phyloP scores from a whole-genome alignment of 2,797 vertebrate species.

The Galago senegalensis region DNA sequence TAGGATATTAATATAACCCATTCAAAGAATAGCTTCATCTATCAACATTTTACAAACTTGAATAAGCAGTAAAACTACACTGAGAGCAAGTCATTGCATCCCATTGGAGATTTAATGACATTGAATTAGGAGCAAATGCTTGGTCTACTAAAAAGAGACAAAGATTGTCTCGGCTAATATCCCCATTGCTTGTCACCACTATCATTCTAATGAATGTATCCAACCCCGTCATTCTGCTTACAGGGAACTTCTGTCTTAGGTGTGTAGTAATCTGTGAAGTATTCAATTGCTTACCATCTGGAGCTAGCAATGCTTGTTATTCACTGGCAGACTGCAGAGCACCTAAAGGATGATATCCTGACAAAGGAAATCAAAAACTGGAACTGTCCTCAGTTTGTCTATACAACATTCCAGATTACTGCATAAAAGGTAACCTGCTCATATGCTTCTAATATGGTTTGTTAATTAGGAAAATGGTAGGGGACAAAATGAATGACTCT shows the following conservation, averaged over 20 bases:
- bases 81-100: neutral
- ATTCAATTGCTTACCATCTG: conserved; percentile 55
- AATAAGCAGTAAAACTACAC: neutral
- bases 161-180: neutral
- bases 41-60: conserved; percentile 26
- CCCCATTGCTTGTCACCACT: neutral
- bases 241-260: neutral
- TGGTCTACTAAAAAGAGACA: neutral
- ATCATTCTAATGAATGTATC: neutral
- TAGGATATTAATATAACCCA: conserved; percentile 14
- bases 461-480: conserved; percentile 63
- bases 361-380: conserved; percentile 56
- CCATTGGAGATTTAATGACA: neutral
- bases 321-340: conserved; percentile 3
- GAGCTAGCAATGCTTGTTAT: neutral
- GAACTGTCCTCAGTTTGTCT: neutral
- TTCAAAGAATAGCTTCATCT: neutral
- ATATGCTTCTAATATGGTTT: conserved; percentile 24
- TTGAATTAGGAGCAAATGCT: neutral
- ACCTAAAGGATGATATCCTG: conserved; percentile 24
- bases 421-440: neutral
- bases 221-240: neutral
- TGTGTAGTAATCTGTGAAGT: neutral
- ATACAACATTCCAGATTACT: neutral
- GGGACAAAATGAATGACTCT: conserved; percentile 31